phyloP scores from a whole-genome alignment of 2,113 vertebrate species.

The Kryptolebias marmoratus region DNA sequence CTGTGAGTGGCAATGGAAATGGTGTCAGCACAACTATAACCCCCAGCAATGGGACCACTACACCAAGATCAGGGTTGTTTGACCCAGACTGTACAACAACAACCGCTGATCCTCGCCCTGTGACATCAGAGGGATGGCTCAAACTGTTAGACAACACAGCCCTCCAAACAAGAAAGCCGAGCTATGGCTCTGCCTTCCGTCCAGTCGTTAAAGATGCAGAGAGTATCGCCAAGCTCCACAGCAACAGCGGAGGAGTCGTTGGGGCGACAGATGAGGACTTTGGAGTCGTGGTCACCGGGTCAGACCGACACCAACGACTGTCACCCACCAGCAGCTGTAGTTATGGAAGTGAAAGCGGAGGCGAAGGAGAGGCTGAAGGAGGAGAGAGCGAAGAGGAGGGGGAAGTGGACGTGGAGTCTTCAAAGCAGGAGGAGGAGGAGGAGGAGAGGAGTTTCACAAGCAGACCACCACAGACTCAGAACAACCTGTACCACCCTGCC shows the following conservation, averaged over 20 bases:
- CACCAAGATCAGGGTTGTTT: constrained; percentile 77
- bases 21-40: constrained; percentile 48
- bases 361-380: constrained; percentile 85
- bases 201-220: constrained; percentile 90
- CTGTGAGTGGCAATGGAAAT: constrained; percentile 52
- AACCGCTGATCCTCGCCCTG: constrained; percentile 75
- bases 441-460: constrained; percentile 61
- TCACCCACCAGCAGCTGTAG: constrained; percentile 91
- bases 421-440: constrained; percentile 89
- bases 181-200: constrained; percentile 92
- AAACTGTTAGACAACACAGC: constrained; percentile 80
- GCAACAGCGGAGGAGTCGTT: constrained; percentile 54
- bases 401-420: constrained; percentile 94
- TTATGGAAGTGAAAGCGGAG: constrained; percentile 89
- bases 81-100: constrained; percentile 77
- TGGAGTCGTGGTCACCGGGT: constrained; percentile 38
- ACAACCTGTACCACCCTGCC: constrained; percentile 75
- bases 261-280: constrained; percentile 79
- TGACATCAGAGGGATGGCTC: constrained; percentile 80
- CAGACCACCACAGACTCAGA: constrained; percentile 64
- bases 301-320: constrained; percentile 77
- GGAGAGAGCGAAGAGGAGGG: constrained; percentile 85
- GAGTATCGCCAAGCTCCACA: constrained; percentile 92
- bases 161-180: constrained; percentile 80
- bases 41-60: constrained; percentile 47